Percentiles rank a stretch among this genome's conserved stretches.
These are phyloP conservation scores for Leuciscus waleckii DNA, from an alignment of 2,797 vertebrate species.

Conservation along the genomic window DNA sequence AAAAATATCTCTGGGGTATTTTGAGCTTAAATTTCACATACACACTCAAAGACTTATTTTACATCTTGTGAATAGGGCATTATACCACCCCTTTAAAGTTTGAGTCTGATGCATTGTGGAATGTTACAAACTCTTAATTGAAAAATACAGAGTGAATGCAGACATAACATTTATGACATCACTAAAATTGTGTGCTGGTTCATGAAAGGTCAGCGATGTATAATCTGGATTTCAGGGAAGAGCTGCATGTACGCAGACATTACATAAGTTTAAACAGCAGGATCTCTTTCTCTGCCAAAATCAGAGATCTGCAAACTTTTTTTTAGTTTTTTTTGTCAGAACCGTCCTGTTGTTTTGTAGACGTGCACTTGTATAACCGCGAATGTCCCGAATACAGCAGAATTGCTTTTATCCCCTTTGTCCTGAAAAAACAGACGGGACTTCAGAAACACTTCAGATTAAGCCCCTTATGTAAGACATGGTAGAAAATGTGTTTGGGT, in stretches of 20 bases:
- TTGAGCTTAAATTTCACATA: too few relatives aligned
- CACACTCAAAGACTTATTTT: too few relatives aligned
- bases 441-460: conserved; percentile 32
- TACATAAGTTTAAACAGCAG: conserved; percentile 1
- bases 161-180: background rate
- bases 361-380: conserved; percentile 4
- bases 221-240: conserved; percentile 5
- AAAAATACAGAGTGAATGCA: too few relatives aligned
- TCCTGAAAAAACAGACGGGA: background rate
- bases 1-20: too few relatives aligned
- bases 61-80: too few relatives aligned
- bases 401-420: conserved; percentile 16
- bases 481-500: background rate
- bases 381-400: background rate
- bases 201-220: background rate
- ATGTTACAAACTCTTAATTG: too few relatives aligned
- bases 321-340: background rate
- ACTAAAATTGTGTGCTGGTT: background rate
- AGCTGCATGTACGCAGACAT: conserved; percentile 6
- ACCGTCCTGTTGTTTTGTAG: background rate
- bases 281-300: background rate
- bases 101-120: too few relatives aligned
- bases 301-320: conserved; percentile 1
- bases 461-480: conserved; percentile 19
- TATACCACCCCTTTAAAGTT: too few relatives aligned